Evolutionary conservation across 2,888 invertebrate genomes (phyloP).

Genomic region (Nymphalis urticae): DNA sequence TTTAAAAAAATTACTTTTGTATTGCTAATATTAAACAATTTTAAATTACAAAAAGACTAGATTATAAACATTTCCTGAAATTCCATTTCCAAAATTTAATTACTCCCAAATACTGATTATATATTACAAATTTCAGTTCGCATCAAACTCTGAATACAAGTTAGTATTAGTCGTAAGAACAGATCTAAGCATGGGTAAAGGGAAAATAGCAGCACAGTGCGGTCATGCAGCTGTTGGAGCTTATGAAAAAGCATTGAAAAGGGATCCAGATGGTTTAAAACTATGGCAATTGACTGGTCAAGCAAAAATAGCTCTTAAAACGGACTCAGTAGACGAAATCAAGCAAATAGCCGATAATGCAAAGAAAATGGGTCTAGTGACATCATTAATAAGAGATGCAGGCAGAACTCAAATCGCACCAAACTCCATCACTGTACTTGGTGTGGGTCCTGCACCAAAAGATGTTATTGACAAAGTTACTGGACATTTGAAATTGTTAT

Average conservation of each 20-base stretch:
- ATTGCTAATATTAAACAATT: neutral
- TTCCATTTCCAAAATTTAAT: too few relatives aligned
- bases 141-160: slow-evolving; percentile 84
- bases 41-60: too few relatives aligned
- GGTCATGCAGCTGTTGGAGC: slow-evolving; percentile 96
- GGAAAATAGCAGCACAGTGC: slow-evolving; percentile 96
- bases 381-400: slow-evolving; percentile 92
- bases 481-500: slow-evolving; percentile 93
- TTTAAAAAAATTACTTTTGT: neutral
- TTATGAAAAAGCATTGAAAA: slow-evolving; percentile 85
- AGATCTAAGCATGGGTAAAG: slow-evolving; percentile 97
- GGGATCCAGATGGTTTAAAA: slow-evolving; percentile 82
- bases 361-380: slow-evolving; percentile 84
- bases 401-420: slow-evolving; percentile 96
- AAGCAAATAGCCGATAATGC: slow-evolving; percentile 86
- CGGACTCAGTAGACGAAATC: slow-evolving; percentile 88
- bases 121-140: slow-evolving; percentile 56
- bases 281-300: slow-evolving; percentile 87
- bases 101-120: too few relatives aligned
- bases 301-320: slow-evolving; percentile 93
- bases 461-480: slow-evolving; percentile 90
- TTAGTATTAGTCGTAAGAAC: slow-evolving; percentile 92
- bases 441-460: slow-evolving; percentile 94
- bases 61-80: too few relatives aligned
- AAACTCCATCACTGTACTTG: slow-evolving; percentile 94